These are phyloP conservation scores for Drosophila teissieri DNA, from an alignment of 1,140 invertebrate species.

Conservation along the genomic window DNA sequence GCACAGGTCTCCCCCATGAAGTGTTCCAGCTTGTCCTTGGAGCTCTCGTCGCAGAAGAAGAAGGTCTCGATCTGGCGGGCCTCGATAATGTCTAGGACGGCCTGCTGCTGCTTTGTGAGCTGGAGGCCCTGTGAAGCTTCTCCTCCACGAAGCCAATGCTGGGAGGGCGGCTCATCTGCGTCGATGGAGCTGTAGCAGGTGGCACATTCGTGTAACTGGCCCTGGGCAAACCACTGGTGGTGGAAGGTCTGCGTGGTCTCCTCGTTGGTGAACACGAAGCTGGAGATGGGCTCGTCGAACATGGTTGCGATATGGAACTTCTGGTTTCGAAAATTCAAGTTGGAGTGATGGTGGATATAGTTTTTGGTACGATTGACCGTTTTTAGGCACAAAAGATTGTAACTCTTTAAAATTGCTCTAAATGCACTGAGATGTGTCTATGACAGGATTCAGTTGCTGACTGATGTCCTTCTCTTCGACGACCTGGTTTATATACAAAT, in stretches of 20 bases:
- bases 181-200: conserved; percentile 64
- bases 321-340: neutral
- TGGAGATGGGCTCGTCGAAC: conserved; percentile 48
- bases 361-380: neutral
- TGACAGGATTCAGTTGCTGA: conserved; percentile 29
- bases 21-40: conserved; percentile 44
- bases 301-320: conserved; percentile 15
- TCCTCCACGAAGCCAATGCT: conserved; percentile 55
- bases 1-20: conserved; percentile 52
- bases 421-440: conserved; percentile 29
- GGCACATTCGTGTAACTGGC: conserved; percentile 58
- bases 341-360: neutral
- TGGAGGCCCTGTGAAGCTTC: conserved; percentile 35
- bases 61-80: conserved; percentile 64
- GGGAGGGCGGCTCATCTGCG: conserved; percentile 62
- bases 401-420: neutral
- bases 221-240: conserved; percentile 53
- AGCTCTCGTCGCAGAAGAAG: conserved; percentile 66
- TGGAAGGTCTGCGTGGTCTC: conserved; percentile 47
- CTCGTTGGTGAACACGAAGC: conserved; percentile 55
- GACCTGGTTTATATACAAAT: conserved; percentile 27
- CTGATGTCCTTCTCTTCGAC: conserved; percentile 23
- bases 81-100: conserved; percentile 64
- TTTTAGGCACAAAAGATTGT: neutral
- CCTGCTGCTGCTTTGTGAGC: conserved; percentile 62